Conservation (phyloP, 2,113 vertebrate genomes). For the Rattus rattus region DNA sequence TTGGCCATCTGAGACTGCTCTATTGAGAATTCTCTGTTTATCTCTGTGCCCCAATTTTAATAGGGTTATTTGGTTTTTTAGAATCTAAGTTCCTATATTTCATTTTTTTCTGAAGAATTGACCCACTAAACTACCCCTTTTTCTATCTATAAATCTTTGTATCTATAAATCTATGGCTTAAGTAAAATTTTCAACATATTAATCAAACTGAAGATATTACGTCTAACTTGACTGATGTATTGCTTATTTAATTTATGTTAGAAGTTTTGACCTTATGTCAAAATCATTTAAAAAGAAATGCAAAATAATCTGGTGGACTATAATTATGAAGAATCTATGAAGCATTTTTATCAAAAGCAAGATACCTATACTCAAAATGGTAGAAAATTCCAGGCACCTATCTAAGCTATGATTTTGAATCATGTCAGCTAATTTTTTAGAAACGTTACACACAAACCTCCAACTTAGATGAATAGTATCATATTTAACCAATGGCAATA, state of each 20-base stretch:
- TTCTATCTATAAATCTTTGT: background rate
- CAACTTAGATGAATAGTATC: background rate
- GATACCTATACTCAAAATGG: background rate
- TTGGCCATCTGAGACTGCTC: too few species aligned
- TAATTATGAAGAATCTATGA: background rate
- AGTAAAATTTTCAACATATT: background rate
- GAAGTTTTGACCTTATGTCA: background rate
- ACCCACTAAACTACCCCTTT: background rate
- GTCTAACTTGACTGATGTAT: background rate
- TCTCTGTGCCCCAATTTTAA: too few species aligned
- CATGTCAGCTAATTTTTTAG: background rate
- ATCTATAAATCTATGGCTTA: background rate
- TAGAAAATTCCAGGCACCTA: background rate
- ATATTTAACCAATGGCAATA: background rate
- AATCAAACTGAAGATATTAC: background rate
- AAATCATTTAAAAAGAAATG: background rate
- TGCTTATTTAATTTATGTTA: background rate
- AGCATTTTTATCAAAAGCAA: background rate
- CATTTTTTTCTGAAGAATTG: background rate
- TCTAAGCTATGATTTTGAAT: background rate
- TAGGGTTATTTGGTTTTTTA: too few species aligned
- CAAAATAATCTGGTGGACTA: background rate
- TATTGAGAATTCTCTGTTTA: too few species aligned
- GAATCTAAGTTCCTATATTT: too few species aligned
- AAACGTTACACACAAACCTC: background rate